A percentile compares a stretch with the other conserved stretches of the same genome.
phyloP scores from a whole-genome alignment of 2,113 vertebrate genomes.

The Spizaetus ornatus region DNA sequence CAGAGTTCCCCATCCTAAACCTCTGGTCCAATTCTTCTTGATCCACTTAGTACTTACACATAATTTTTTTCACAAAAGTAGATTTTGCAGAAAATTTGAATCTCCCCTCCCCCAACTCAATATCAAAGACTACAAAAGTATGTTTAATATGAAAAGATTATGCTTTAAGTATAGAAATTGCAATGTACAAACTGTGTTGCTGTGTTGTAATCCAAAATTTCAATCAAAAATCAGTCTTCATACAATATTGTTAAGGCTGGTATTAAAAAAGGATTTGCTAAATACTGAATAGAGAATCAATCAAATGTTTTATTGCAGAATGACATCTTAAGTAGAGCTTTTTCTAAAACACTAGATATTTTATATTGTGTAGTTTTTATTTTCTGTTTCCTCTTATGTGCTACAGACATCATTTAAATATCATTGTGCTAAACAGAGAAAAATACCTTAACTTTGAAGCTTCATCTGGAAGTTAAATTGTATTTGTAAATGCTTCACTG shows the following conservation, averaged over 20 bases:
- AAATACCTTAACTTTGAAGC: conserved; percentile 58
- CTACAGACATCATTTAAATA: conserved; percentile 41
- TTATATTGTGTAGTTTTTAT: conserved; percentile 15
- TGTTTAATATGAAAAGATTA: conserved; percentile 22
- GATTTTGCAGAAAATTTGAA: not conserved
- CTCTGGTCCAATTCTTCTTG: not conserved
- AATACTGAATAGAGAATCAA: conserved; percentile 1
- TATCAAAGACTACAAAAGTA: not conserved
- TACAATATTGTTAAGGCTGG: not conserved
- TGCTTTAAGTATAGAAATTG: not conserved
- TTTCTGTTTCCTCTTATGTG: not conserved
- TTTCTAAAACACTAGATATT: not conserved
- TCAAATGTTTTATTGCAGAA: conserved; percentile 29
- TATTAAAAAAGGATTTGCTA: conserved; percentile 41
- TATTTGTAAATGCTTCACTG: conserved; percentile 73
- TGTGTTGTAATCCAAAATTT: conserved; percentile 35
- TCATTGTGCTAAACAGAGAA: conserved; percentile 34
- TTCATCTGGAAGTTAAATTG: conserved; percentile 67
- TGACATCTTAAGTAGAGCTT: not conserved
- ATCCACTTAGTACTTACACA: not conserved
- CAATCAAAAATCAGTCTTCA: not conserved
- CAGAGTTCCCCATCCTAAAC: not conserved
- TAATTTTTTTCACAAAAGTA: not conserved
- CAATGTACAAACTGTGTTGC: not conserved
- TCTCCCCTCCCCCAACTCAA: not conserved